A percentile compares a stretch with the other conserved stretches of the same genome.
phyloP scores from a whole-genome alignment of 2,113 vertebrate genomes.

The Pelecanoides urinatrix region DNA sequence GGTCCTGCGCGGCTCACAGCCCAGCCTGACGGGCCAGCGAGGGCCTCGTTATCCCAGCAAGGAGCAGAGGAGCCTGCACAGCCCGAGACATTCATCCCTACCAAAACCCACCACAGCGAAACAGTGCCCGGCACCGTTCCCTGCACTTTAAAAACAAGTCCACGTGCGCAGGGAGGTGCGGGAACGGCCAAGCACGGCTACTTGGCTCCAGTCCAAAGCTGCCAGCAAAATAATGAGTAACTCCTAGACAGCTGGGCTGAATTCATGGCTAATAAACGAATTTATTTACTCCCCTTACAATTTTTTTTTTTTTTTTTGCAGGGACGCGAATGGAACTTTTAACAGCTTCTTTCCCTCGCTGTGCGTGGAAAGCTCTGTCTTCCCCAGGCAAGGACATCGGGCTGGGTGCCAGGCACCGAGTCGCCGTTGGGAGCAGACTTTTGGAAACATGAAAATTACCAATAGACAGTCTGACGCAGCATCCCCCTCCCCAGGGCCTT shows the following conservation, averaged over 20 bases:
- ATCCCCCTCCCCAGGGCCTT: accelerated
- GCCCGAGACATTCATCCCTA: background rate
- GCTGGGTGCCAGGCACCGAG: background rate
- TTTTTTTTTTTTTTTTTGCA: background rate
- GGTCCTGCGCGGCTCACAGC: background rate
- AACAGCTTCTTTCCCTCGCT: background rate
- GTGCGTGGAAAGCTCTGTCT: background rate
- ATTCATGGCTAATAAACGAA: background rate
- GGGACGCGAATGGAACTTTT: background rate
- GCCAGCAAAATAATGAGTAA: conserved; percentile 27
- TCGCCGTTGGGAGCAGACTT: background rate
- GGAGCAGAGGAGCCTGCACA: background rate
- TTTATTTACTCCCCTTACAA: background rate
- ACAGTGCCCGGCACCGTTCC: accelerated
- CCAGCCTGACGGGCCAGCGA: accelerated
- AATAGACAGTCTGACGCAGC: background rate
- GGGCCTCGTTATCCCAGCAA: background rate
- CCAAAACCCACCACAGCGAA: accelerated
- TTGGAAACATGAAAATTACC: background rate
- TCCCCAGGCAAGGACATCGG: background rate
- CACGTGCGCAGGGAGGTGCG: background rate
- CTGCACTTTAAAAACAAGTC: background rate
- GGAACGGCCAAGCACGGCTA: background rate
- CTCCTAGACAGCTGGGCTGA: background rate
- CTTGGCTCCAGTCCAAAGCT: background rate